Evolutionary conservation across 2,113 vertebrate genomes (phyloP), one percentile per base, ranked within the genome.

Genomic region (Halichoerus grypus): DNA sequence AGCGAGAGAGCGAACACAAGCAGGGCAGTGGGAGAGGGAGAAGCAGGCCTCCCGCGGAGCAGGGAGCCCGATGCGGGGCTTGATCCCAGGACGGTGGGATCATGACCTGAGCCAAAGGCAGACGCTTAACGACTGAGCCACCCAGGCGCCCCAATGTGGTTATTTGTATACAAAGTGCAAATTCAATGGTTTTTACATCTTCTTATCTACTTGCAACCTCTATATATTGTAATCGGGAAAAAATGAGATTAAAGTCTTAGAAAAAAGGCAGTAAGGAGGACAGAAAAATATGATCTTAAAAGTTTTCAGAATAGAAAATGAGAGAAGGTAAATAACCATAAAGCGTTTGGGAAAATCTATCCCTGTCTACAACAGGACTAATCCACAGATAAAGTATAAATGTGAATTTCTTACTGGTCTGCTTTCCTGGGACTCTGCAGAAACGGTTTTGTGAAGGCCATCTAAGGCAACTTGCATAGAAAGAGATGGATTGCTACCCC

Each of bases 391-490:
- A 71, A 65, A 46, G 1, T 33, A 33, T 4, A 86, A 21, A 26
- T 28, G n/a, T 79, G 61, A 77, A 53, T 67, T 55, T 95, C 42
- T 53, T 76, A 22, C 21, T 46, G 28, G 13, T 59, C 33, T 89
- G 39, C 4, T 49, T 53, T 57, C 24, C 39, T 1, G 4, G 0
- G 6, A 74, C 13, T 89, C 42, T 55, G 15, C 49, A 63, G 9
- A 74, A 59, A 88, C 67, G 21, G 15, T 49, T 85, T 67, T 85
- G 91, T 2, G 14, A 36, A 94, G 36, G 33, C 2, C 57, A 65
- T 91, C 71, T 72, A 93, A 85, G 15, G 31, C 15, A 83, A 8
- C 1, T 21, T 91, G 57, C 24, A 24, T 88, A 82, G 79, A 97
- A 94, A 51, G 46, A 83, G 26, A 72, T 51, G 14, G 8, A 83